phyloP scores from a whole-genome alignment of 1,140 invertebrate species.

The Penaeus chinensis region DNA sequence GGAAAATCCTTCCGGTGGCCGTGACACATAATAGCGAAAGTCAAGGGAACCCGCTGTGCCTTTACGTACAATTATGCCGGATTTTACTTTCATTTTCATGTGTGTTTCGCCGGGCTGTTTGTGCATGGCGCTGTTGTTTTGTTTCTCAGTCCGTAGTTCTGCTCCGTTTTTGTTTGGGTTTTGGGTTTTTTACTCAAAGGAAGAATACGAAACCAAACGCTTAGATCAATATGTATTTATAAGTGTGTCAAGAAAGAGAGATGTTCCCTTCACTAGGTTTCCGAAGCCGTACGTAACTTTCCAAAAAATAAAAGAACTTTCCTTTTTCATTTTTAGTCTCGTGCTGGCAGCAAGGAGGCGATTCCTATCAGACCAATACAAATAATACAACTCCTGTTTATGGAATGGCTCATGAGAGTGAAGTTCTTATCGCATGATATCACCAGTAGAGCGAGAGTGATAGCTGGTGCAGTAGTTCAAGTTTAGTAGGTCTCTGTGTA shows the following conservation, averaged over 20 bases:
- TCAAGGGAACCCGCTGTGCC: constrained; percentile 5
- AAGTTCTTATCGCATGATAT: constrained; percentile 28
- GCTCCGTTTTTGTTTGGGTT: not conserved
- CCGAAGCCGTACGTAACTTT: too few species aligned
- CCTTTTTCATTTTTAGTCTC: too few species aligned
- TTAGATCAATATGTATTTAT: too few species aligned
- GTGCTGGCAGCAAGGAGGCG: too few species aligned
- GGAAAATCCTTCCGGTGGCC: constrained; percentile 20
- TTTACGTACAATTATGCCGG: not conserved
- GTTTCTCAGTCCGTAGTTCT: too few species aligned
- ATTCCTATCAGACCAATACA: too few species aligned
- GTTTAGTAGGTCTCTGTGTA: constrained; percentile 58
- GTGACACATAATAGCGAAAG: constrained; percentile 14
- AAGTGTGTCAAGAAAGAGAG: too few species aligned
- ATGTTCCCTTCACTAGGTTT: too few species aligned
- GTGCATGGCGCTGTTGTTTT: not conserved
- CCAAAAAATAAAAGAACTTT: too few species aligned
- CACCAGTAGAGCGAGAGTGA: constrained; percentile 39
- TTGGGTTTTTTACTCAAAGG: not conserved
- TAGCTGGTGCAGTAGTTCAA: constrained; percentile 42
- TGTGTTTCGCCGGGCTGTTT: not conserved
- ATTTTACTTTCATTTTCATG: not conserved
- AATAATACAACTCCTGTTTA: too few species aligned
- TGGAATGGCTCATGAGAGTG: too few species aligned
- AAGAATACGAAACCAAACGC: too few species aligned